phyloP scores from a whole-genome alignment of 1,140 invertebrate genomes.

The Neodiprion fabricii region DNA sequence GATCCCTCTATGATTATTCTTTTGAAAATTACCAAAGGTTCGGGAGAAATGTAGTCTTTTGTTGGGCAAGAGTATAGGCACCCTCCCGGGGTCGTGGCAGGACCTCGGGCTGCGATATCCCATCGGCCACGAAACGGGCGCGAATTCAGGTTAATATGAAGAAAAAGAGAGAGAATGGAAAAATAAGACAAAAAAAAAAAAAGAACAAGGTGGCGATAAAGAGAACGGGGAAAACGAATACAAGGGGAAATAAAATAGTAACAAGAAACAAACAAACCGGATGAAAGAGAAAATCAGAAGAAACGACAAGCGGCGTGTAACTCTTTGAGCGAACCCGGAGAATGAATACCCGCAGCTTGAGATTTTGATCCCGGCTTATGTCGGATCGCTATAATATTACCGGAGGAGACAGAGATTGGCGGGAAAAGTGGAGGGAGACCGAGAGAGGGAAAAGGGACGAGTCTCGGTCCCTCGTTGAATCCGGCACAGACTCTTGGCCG shows the following conservation, averaged over 20 bases:
- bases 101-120: neutral
- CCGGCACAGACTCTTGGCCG: neutral
- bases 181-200: no score
- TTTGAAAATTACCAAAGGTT: slow-evolving; percentile 7
- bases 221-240: no score
- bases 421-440: neutral
- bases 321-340: no score
- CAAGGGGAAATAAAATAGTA: no score
- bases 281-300: no score
- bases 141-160: neutral
- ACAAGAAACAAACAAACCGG: no score
- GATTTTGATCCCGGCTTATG: neutral
- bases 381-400: neutral
- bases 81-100: neutral
- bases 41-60: neutral
- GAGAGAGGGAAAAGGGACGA: neutral
- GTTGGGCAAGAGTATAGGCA: neutral
- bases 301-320: no score
- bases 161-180: neutral
- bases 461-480: neutral
- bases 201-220: no score
- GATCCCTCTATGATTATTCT: slow-evolving; percentile 5
- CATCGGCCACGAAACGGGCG: neutral
- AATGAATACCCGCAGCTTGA: no score
- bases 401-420: neutral